phyloP scores from a whole-genome alignment of 1,140 invertebrate species.

The Leptinotarsa undecemlineata region DNA sequence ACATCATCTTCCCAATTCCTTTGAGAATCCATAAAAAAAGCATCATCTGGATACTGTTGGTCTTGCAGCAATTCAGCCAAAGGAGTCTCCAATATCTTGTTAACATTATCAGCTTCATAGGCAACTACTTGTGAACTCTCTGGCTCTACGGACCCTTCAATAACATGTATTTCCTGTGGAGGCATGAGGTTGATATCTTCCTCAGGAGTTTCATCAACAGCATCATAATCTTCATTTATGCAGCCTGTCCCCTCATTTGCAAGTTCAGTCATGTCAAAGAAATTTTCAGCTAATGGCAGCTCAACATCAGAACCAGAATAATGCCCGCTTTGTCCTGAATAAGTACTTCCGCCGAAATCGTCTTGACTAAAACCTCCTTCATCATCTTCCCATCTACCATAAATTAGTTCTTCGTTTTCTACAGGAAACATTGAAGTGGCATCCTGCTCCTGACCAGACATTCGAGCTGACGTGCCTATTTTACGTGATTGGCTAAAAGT shows the following conservation, averaged over 20 bases:
- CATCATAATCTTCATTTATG: conserved; percentile 61
- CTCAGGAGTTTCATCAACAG: conserved; percentile 61
- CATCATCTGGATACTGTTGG: conserved; percentile 77
- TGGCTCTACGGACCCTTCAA: neutral
- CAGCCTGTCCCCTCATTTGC: conserved; percentile 70
- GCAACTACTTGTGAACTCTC: neutral
- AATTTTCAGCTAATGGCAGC: conserved; percentile 83
- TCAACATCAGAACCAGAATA: conserved; percentile 57
- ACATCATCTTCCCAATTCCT: conserved; percentile 97
- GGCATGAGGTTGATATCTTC: conserved; percentile 75
- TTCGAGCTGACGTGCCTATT: conserved; percentile 51
- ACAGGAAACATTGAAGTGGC: conserved; percentile 96
- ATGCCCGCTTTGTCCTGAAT: neutral
- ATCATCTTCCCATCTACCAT: conserved; percentile 96
- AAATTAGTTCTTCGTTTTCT: conserved; percentile 94
- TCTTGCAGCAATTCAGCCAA: conserved; percentile 87
- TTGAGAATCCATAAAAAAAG: conserved; percentile 94
- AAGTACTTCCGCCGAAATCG: neutral
- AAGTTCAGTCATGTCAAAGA: conserved; percentile 89
- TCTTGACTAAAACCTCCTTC: neutral
- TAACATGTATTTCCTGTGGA: conserved; percentile 62
- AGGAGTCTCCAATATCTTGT: conserved; percentile 83
- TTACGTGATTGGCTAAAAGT: conserved; percentile 88
- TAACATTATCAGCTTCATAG: conserved; percentile 51
- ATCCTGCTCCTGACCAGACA: conserved; percentile 61